These are phyloP conservation scores for Nycticorax nycticorax DNA, from an alignment of 2,113 vertebrate species.

Conservation along the genomic window DNA sequence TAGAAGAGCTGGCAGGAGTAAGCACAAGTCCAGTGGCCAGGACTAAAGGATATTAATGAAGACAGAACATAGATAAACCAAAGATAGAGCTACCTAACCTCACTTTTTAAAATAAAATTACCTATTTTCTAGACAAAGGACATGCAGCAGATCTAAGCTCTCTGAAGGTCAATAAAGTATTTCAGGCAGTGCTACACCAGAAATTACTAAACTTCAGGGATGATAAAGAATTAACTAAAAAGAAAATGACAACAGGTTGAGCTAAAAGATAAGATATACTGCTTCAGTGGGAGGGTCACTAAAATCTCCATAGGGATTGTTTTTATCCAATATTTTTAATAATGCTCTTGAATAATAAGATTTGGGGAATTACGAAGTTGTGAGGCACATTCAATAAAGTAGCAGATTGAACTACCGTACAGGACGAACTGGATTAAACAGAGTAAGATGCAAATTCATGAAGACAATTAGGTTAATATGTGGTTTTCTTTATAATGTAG, in stretches of 20 bases:
- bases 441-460: not conserved
- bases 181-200: not conserved
- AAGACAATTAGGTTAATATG: not conserved
- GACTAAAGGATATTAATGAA: not conserved
- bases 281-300: not conserved
- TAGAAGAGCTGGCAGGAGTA: not conserved
- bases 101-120: constrained; percentile 16
- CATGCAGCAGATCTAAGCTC: not conserved
- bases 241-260: not conserved
- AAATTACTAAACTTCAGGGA: not conserved
- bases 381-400: not conserved
- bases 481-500: not conserved
- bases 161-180: constrained; percentile 8
- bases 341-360: not conserved
- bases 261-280: not conserved
- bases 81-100: not conserved
- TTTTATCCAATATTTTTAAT: not conserved
- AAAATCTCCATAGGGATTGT: not conserved
- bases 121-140: constrained; percentile 12
- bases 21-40: not conserved
- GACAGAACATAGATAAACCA: not conserved
- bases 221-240: not conserved
- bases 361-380: not conserved
- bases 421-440: not conserved
- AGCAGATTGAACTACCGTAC: not conserved